Conservation (phyloP, 2,797 vertebrate species). For the Distichodus sexfasciatus region DNA sequence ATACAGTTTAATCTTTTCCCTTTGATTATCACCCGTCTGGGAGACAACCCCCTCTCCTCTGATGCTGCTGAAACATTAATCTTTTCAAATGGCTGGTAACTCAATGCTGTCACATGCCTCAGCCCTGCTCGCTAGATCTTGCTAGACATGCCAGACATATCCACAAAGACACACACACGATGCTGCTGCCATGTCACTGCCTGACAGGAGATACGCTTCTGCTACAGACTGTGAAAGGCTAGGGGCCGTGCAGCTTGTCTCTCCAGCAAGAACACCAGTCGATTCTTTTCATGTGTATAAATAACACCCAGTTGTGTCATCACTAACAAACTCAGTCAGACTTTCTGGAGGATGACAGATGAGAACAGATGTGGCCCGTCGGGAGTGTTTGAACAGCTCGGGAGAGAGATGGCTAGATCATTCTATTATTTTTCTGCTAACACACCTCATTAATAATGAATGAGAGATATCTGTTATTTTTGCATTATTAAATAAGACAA, state of each 20-base stretch:
- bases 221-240: not conserved
- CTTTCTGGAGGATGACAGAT: not conserved
- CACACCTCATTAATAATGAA: no score
- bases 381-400: not conserved
- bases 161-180: not conserved
- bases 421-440: no score
- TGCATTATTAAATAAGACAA: no score
- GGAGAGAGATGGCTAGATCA: not conserved
- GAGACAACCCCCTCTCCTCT: not conserved
- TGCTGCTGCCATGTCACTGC: not conserved
- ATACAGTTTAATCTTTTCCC: not conserved
- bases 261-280: not conserved
- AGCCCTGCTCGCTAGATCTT: not conserved
- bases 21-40: not conserved
- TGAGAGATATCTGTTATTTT: no score
- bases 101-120: not conserved
- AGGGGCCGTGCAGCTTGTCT: not conserved
- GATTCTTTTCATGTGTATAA: conserved; percentile 10
- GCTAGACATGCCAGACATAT: conserved; percentile 3
- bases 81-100: not conserved
- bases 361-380: not conserved
- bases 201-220: not conserved
- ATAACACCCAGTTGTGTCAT: conserved; percentile 14
- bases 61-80: not conserved
- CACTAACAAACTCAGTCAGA: conserved; percentile 14